A percentile compares a stretch with the other conserved stretches of the same genome.
These are phyloP conservation scores for Yoshiicerus persimilis DNA, from an alignment of 1,140 invertebrate genomes.

Conservation along the genomic window DNA sequence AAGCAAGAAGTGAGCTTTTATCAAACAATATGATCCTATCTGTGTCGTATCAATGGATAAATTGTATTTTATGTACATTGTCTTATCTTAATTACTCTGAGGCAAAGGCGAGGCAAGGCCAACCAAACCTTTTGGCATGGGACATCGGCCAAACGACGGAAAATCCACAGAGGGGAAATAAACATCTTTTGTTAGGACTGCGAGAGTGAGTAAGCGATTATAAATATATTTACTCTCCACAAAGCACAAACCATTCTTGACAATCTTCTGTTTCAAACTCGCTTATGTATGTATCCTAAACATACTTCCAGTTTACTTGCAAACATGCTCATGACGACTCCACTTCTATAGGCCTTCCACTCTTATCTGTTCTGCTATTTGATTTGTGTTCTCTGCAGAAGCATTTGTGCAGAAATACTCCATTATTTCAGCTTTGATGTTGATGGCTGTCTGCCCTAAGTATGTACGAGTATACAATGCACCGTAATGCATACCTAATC, in stretches of 20 bases:
- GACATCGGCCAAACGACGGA: constrained; percentile 14
- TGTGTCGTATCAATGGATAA: constrained; percentile 13
- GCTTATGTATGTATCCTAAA: neutral
- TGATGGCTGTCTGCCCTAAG: neutral
- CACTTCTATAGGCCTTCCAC: neutral
- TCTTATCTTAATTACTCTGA: constrained; percentile 20
- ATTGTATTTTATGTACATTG: constrained; percentile 23
- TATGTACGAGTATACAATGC: neutral
- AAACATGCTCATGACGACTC: neutral
- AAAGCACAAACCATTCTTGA: neutral
- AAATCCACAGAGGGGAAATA: constrained; percentile 19
- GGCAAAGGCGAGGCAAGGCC: constrained; percentile 18
- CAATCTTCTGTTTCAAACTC: neutral
- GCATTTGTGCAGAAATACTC: neutral
- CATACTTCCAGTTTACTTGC: neutral
- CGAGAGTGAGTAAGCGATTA: neutral
- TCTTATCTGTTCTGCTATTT: neutral
- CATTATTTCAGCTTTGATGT: neutral
- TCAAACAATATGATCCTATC: constrained; percentile 16
- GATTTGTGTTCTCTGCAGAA: constrained; percentile 1
- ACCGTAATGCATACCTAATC: neutral
- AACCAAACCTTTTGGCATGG: neutral
- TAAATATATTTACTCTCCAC: neutral
- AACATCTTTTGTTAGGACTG: neutral
- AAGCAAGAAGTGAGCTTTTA: neutral